These are phyloP conservation scores for Chloroceryle aenea DNA, from an alignment of 2,113 vertebrate species.

Conservation along the genomic window DNA sequence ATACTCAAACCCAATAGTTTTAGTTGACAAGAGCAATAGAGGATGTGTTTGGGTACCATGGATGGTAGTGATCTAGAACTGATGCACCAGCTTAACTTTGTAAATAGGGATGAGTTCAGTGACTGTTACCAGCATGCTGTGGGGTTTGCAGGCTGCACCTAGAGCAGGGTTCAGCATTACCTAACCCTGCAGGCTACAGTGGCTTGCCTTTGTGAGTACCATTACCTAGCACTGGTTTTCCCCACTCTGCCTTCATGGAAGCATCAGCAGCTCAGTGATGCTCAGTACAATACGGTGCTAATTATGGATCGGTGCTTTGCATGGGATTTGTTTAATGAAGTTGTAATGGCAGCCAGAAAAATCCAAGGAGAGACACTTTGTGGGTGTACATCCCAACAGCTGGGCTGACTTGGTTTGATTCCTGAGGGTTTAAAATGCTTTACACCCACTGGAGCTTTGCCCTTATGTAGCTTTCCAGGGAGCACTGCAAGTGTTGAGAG, in stretches of 20 bases:
- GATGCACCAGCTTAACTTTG: neutral
- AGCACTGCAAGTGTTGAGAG: neutral
- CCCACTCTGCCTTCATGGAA: neutral
- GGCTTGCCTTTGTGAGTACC: neutral
- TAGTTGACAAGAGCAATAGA: neutral
- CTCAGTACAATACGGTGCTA: neutral
- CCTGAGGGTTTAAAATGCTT: constrained; percentile 25
- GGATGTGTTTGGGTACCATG: neutral
- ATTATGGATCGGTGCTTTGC: neutral
- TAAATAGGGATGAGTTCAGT: neutral
- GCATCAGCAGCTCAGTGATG: neutral
- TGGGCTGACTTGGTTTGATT: neutral
- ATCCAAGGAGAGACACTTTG: neutral
- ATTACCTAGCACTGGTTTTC: neutral
- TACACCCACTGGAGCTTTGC: constrained; percentile 13
- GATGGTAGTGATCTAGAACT: neutral
- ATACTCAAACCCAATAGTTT: neutral
- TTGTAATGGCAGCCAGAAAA: neutral
- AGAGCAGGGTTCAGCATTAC: accelerated
- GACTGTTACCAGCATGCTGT: neutral
- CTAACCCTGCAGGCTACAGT: neutral
- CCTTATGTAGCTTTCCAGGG: constrained; percentile 46
- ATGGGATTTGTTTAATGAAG: neutral
- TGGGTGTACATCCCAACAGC: constrained; percentile 1
- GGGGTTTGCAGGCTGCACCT: neutral